Conservation (phyloP, 2,888 invertebrate species). For the Melitaea athalia region DNA sequence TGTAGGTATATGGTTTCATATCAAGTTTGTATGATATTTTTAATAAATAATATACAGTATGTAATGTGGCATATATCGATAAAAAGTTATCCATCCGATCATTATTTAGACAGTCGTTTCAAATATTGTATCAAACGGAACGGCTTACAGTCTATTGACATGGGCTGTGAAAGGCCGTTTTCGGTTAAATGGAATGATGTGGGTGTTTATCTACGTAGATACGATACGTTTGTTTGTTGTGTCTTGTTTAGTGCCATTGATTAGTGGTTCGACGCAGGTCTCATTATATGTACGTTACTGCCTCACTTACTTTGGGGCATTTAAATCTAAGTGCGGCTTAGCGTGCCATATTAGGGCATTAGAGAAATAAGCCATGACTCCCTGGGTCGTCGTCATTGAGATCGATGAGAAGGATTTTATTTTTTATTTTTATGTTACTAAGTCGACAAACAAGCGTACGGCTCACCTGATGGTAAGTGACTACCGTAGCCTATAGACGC, state of each 20-base stretch:
- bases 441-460: too few species aligned
- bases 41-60: neutral
- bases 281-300: neutral
- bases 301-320: too few species aligned
- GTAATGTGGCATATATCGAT: neutral
- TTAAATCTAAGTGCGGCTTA: too few species aligned
- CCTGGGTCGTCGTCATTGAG: too few species aligned
- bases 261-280: conserved; percentile 3
- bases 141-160: neutral
- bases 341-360: too few species aligned
- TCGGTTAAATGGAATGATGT: neutral
- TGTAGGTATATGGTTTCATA: too few species aligned
- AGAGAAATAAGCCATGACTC: too few species aligned
- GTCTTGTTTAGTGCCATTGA: neutral
- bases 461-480: too few species aligned
- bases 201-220: neutral
- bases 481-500: too few species aligned
- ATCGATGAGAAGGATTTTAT: too few species aligned
- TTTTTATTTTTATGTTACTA: too few species aligned
- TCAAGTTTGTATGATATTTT: too few species aligned
- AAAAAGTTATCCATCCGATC: neutral
- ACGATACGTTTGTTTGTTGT: neutral
- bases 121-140: neutral
- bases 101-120: neutral
- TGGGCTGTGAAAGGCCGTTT: neutral